phyloP scores from a whole-genome alignment of 92 coral and sea anemone genomes.

The Epizoanthus rinbou region DNA sequence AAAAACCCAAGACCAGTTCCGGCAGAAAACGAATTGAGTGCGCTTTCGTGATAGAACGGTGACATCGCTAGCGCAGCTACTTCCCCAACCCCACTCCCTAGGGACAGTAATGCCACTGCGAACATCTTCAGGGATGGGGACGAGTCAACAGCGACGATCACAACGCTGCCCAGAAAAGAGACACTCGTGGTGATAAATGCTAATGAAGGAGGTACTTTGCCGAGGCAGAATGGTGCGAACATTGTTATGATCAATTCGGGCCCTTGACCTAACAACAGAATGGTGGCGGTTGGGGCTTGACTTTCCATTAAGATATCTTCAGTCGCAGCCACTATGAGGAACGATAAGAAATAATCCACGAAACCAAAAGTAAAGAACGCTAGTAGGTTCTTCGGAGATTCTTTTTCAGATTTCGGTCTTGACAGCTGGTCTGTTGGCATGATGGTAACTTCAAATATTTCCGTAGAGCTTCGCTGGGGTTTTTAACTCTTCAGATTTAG shows the following conservation, averaged over 20 bases:
- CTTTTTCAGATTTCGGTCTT: not conserved
- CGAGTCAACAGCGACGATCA: not conserved
- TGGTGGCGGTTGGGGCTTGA: not conserved
- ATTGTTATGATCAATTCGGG: not conserved
- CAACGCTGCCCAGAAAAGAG: not conserved
- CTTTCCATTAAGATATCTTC: not conserved
- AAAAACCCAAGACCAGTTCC: not conserved
- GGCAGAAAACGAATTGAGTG: not conserved
- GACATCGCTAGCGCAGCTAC: not conserved
- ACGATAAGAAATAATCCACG: not conserved
- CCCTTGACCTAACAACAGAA: not conserved
- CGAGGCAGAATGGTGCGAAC: not conserved
- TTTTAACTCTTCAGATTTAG: no score
- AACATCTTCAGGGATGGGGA: not conserved
- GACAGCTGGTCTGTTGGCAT: not conserved
- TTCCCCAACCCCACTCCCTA: not conserved
- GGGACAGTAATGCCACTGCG: not conserved
- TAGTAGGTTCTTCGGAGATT: not conserved
- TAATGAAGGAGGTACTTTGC: not conserved
- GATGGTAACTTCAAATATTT: not conserved
- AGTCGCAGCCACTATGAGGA: not conserved
- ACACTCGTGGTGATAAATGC: not conserved
- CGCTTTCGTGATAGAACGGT: not conserved
- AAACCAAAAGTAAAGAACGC: not conserved
- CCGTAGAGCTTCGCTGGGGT: no score